Percentiles rank a stretch among this genome's conserved stretches.
Evolutionary conservation across 2,888 invertebrate genomes (phyloP).

Genomic region (Agriopis leucophaearia): DNA sequence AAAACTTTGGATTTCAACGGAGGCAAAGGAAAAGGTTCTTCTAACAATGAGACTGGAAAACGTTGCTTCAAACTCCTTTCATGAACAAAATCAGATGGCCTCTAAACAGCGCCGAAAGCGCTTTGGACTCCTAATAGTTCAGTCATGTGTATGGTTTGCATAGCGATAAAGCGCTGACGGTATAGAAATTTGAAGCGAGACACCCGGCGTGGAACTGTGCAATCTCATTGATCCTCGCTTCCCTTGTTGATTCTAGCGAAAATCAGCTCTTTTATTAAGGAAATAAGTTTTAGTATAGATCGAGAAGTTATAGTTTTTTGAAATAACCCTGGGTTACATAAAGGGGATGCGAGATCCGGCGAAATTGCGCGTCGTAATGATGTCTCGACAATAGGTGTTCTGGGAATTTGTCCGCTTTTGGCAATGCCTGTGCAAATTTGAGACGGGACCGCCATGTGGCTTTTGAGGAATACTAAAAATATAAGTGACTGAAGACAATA

Average conservation of each 20-base stretch:
- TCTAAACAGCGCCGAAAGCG: constrained; percentile 59
- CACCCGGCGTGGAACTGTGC: constrained; percentile 76
- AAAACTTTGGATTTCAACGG: constrained; percentile 59
- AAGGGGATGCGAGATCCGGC: constrained; percentile 79
- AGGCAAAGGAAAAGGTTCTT: constrained; percentile 61
- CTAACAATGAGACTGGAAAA: constrained; percentile 76
- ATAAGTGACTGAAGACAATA: constrained; percentile 34
- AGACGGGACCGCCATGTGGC: constrained; percentile 69
- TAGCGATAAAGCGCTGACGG: constrained; percentile 64
- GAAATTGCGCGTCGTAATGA: constrained; percentile 81
- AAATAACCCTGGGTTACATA: constrained; percentile 79
- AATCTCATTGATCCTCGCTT: constrained; percentile 73
- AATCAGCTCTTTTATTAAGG: constrained; percentile 9
- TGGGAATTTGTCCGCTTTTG: constrained; percentile 76
- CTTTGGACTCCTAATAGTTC: constrained; percentile 47
- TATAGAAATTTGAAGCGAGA: constrained; percentile 61
- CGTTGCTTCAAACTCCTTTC: constrained; percentile 68
- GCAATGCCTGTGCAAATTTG: constrained; percentile 79
- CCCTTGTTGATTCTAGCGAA: constrained; percentile 40
- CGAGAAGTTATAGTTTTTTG: constrained; percentile 50
- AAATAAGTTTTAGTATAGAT: constrained; percentile 47
- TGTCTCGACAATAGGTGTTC: constrained; percentile 79
- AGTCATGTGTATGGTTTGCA: constrained; percentile 43
- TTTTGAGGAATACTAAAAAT: constrained; percentile 54
- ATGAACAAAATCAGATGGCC: constrained; percentile 44